Evolutionary conservation across 1,140 invertebrate genomes (phyloP).

Genomic region (Limonius californicus): DNA sequence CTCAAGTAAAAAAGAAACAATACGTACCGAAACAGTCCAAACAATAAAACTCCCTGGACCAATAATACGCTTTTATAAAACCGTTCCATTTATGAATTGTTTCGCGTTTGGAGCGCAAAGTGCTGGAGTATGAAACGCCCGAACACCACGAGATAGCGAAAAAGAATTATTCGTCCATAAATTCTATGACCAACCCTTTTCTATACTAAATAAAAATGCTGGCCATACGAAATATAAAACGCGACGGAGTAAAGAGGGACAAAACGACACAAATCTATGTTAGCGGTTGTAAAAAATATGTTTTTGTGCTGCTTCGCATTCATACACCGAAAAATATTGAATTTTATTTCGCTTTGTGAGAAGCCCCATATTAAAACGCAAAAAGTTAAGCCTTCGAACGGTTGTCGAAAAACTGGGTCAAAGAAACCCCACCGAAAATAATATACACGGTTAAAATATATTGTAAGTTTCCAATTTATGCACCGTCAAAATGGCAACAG

Average conservation of each 20-base stretch:
- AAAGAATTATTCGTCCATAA: constrained; percentile 30
- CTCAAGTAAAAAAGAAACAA: background rate
- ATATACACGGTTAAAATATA: no score
- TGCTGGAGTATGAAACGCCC: constrained; percentile 15
- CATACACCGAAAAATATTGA: no score
- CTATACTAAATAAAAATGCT: constrained; percentile 30
- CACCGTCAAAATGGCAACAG: no score
- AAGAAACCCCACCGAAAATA: no score
- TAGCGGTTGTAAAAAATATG: background rate
- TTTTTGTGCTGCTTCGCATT: background rate
- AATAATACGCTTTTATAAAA: constrained; percentile 16
- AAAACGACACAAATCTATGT: constrained; percentile 1
- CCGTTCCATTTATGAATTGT: constrained; percentile 15
- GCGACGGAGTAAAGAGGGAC: constrained; percentile 13
- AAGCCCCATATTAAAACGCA: no score
- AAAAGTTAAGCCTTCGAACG: no score
- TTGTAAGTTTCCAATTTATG: no score
- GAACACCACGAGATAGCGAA: constrained; percentile 18
- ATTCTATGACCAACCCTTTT: constrained; percentile 24
- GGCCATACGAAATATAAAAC: constrained; percentile 17
- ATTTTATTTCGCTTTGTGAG: no score
- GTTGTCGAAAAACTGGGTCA: no score
- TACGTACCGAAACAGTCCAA: constrained; percentile 1
- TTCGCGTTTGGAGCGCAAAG: constrained; percentile 8
- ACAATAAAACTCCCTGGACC: constrained; percentile 1